These are phyloP conservation scores for Trissolcus brochymenae DNA, from an alignment of 2,888 invertebrate genomes.

Conservation along the genomic window DNA sequence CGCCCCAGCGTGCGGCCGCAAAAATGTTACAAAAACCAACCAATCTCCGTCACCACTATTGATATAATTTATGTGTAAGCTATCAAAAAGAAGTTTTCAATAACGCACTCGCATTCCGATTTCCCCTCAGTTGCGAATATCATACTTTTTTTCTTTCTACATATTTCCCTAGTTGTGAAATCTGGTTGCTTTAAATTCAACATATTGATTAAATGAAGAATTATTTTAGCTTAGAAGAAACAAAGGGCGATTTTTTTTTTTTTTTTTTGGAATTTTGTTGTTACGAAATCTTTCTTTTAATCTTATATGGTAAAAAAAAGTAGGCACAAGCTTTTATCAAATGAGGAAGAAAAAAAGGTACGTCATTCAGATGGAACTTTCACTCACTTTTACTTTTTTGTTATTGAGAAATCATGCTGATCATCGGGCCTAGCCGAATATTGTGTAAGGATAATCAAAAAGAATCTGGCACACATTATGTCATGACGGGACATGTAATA, in stretches of 20 bases:
- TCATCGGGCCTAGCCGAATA: constrained; percentile 34
- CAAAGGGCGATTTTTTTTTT: not conserved
- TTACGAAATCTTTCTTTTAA: not conserved
- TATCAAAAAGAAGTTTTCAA: constrained; percentile 2
- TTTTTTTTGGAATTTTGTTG: not conserved
- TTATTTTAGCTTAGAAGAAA: too few species aligned
- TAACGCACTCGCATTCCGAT: constrained; percentile 20
- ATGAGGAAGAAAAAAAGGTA: constrained; percentile 10
- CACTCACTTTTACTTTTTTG: constrained; percentile 46
- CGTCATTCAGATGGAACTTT: constrained; percentile 22
- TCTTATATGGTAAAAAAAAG: not conserved
- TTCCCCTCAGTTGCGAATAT: constrained; percentile 13
- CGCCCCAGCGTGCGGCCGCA: constrained; percentile 58
- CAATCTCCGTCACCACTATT: constrained; percentile 55
- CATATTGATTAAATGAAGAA: too few species aligned
- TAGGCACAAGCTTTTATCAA: not conserved
- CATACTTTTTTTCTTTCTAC: not conserved
- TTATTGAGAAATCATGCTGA: constrained; percentile 55
- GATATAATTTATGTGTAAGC: constrained; percentile 68
- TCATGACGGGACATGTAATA: constrained; percentile 35
- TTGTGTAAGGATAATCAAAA: constrained; percentile 29
- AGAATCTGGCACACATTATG: constrained; percentile 38
- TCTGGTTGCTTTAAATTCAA: too few species aligned
- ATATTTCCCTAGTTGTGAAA: too few species aligned
- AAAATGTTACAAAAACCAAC: constrained; percentile 63